A percentile compares a stretch with the other conserved stretches of the same genome.
Evolutionary conservation across 2,113 vertebrate species (phyloP).

Genomic region (Garra rufa): DNA sequence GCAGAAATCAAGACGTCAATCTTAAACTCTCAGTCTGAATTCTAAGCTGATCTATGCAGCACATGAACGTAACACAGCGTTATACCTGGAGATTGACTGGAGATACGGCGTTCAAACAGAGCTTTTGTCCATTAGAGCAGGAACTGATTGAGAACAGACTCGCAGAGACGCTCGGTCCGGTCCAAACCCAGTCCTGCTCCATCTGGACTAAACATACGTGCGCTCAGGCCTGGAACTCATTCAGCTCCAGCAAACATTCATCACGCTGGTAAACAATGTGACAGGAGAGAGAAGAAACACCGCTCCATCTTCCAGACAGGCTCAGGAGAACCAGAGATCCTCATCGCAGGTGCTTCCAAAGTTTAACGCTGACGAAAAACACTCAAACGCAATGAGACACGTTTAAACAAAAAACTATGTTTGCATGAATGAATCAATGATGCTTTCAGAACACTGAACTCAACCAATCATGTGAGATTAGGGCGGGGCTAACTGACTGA

Average conservation of each 20-base stretch:
- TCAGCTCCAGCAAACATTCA: constrained; percentile 8
- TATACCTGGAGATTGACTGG: neutral
- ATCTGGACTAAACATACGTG: neutral
- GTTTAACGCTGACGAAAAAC: neutral
- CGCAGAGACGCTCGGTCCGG: neutral
- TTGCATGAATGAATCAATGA: neutral
- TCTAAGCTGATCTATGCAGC: too few relatives aligned
- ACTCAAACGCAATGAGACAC: neutral
- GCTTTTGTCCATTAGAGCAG: neutral
- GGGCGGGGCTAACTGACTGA: neutral
- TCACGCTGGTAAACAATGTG: constrained; percentile 29
- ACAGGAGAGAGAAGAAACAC: neutral
- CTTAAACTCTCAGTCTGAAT: too few relatives aligned
- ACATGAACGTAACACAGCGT: too few relatives aligned
- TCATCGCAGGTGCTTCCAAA: neutral
- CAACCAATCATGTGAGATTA: neutral
- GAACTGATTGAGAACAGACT: constrained; percentile 30
- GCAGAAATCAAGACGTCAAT: too few relatives aligned
- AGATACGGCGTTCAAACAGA: neutral
- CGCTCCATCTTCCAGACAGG: neutral
- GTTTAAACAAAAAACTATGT: neutral
- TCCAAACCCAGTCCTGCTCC: neutral
- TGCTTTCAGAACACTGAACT: too few relatives aligned
- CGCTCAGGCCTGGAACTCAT: neutral
- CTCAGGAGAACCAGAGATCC: neutral